Percentiles rank a stretch among this genome's conserved stretches.
Evolutionary conservation across 2,113 vertebrate genomes (phyloP).

Genomic region (Genyomyrus donnyi): DNA sequence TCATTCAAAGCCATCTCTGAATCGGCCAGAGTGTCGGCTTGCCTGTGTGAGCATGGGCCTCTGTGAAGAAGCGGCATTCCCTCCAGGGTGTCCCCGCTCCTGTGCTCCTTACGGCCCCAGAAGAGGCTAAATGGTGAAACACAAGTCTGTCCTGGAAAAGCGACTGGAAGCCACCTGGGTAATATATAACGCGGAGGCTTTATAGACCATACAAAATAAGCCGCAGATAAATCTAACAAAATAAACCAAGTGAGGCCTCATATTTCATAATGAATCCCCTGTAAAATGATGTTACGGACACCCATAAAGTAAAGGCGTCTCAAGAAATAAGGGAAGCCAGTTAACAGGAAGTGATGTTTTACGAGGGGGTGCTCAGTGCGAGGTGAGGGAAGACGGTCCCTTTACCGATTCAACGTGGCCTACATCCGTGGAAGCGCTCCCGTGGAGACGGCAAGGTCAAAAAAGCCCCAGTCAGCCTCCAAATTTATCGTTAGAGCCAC

Average conservation of each 20-base stretch:
- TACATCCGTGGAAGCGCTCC: background rate
- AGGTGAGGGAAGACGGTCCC: background rate
- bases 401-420: background rate
- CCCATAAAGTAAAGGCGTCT: background rate
- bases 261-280: background rate
- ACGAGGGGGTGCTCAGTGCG: background rate
- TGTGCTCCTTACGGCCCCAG: background rate
- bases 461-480: background rate
- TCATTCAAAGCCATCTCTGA: background rate
- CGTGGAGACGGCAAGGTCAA: background rate
- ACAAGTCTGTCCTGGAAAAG: background rate
- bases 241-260: background rate
- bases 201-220: background rate
- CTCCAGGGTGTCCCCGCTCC: background rate
- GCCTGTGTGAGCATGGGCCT: background rate
- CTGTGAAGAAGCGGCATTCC: background rate
- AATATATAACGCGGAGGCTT: background rate
- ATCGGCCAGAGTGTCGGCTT: background rate
- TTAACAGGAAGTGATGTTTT: background rate
- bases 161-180: background rate
- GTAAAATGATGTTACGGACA: background rate
- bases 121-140: background rate
- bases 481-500: background rate
- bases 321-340: background rate
- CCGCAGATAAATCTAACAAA: background rate